A percentile compares a stretch with the other conserved stretches of the same genome.
Evolutionary conservation across 2,888 invertebrate species (phyloP).

Genomic region (Chaetogeoica ovagalla): DNA sequence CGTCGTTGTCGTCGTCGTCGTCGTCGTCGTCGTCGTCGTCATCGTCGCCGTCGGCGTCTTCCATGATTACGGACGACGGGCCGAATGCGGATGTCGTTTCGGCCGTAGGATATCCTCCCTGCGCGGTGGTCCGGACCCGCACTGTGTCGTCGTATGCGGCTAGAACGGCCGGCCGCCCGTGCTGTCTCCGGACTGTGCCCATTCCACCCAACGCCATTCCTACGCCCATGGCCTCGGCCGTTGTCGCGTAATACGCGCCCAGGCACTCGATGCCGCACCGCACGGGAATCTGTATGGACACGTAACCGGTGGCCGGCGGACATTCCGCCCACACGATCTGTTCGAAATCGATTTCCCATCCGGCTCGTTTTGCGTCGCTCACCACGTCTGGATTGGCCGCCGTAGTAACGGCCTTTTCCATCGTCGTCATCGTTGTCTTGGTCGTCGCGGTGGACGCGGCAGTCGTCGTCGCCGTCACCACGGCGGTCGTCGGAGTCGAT

Average conservation of each 20-base stretch:
- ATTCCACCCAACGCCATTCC: constrained; percentile 53
- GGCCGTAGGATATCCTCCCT: constrained; percentile 26
- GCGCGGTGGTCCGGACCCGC: constrained; percentile 25
- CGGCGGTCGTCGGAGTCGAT: constrained; percentile 60
- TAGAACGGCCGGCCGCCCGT: constrained; percentile 20
- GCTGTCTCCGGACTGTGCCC: constrained; percentile 1
- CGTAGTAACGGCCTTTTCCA: constrained; percentile 54
- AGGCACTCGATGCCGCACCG: constrained; percentile 64
- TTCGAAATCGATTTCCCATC: constrained; percentile 57
- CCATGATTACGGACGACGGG: constrained; percentile 14
- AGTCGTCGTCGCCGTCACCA: background rate
- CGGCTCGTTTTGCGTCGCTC: constrained; percentile 69
- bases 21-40: constrained; percentile 4
- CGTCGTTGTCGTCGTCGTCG: background rate
- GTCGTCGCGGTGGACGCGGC: constrained; percentile 54
- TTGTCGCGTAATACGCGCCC: constrained; percentile 66
- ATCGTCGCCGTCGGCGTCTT: too few relatives aligned
- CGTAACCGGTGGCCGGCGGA: constrained; percentile 59
- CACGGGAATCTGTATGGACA: constrained; percentile 59
- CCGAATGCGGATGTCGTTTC: background rate
- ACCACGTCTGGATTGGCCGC: constrained; percentile 81
- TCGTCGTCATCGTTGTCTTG: constrained; percentile 52
- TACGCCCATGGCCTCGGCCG: constrained; percentile 58
- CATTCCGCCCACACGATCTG: constrained; percentile 59
- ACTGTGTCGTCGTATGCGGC: constrained; percentile 39